Evolutionary conservation across 2,888 invertebrate species (phyloP).

Genomic region (Eupithecia vulgata): DNA sequence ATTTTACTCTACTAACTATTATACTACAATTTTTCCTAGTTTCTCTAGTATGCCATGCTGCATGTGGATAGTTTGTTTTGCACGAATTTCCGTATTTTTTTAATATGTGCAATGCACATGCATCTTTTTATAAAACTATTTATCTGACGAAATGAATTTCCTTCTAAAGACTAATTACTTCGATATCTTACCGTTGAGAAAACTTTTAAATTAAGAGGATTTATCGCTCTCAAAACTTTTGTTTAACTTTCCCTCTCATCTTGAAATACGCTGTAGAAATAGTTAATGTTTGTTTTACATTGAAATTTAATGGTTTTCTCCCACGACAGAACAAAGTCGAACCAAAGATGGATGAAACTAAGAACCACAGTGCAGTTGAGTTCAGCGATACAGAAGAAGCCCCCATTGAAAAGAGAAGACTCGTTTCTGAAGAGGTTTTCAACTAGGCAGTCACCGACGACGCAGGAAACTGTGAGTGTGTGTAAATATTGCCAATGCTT

Average conservation of each 20-base stretch:
- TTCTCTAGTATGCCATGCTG: conserved; percentile 74
- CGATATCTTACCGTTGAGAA: conserved; percentile 20
- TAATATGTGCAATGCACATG: conserved; percentile 57
- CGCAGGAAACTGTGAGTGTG: conserved; percentile 89
- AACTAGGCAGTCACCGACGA: conserved; percentile 94
- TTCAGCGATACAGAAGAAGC: conserved; percentile 94
- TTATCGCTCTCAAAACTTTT: conserved; percentile 43
- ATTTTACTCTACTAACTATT: conserved; percentile 72
- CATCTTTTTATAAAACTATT: conserved; percentile 34
- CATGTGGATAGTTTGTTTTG: conserved; percentile 75
- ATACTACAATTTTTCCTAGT: conserved; percentile 58
- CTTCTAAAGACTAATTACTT: conserved; percentile 27
- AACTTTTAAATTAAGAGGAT: conserved; percentile 27
- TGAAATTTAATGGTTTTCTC: conserved; percentile 45
- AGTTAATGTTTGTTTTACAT: conserved; percentile 61
- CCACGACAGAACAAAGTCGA: conserved; percentile 92
- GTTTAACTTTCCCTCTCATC: conserved; percentile 33
- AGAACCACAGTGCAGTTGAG: conserved; percentile 96
- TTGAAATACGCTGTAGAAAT: conserved; percentile 62
- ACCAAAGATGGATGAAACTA: conserved; percentile 98
- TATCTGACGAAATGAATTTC: conserved; percentile 33
- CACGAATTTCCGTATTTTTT: conserved; percentile 67
- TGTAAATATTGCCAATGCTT: conserved; percentile 34
- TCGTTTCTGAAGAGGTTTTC: conserved; percentile 97
- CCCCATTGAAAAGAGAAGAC: conserved; percentile 94